Percentiles rank a stretch among this genome's conserved stretches.
phyloP scores from a whole-genome alignment of 2,888 invertebrate genomes.

The Diplolepis rosae region DNA sequence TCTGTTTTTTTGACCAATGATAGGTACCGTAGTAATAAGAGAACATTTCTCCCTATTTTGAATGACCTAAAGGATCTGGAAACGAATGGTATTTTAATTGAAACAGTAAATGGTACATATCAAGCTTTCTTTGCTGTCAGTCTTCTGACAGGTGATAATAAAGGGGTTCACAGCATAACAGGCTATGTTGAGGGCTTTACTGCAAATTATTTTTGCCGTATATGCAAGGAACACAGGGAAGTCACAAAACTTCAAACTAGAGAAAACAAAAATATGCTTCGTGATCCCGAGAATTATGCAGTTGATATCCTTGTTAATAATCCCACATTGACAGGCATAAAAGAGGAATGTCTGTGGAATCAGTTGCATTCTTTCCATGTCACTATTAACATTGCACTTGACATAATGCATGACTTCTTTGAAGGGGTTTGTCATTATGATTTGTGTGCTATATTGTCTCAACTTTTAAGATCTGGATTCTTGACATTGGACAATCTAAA shows the following conservation, averaged over 20 bases:
- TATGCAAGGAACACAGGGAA: background rate
- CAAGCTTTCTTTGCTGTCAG: conserved; percentile 38
- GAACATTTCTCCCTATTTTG: conserved; percentile 29
- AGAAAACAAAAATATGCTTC: background rate
- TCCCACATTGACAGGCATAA: conserved; percentile 42
- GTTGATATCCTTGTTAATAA: conserved; percentile 37
- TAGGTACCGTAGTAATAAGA: conserved; percentile 34
- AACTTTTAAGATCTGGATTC: conserved; percentile 6
- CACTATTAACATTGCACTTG: conserved; percentile 33
- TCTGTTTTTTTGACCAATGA: conserved; percentile 39
- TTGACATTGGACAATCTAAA: conserved; percentile 35
- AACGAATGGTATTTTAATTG: background rate
- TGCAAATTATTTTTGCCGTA: background rate
- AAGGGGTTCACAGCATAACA: conserved; percentile 38
- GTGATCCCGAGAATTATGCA: conserved; percentile 39
- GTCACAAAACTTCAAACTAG: background rate
- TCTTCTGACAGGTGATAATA: conserved; percentile 44
- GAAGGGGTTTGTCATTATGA: conserved; percentile 43
- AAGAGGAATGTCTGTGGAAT: conserved; percentile 39
- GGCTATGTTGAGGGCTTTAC: conserved; percentile 1
- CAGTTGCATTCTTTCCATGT: conserved; percentile 37
- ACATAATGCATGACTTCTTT: conserved; percentile 43
- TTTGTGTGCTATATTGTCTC: conserved; percentile 28
- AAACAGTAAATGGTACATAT: conserved; percentile 21
- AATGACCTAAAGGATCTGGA: background rate